Conservation (phyloP, 2,888 invertebrate species). For the Limnephilus marmoratus region DNA sequence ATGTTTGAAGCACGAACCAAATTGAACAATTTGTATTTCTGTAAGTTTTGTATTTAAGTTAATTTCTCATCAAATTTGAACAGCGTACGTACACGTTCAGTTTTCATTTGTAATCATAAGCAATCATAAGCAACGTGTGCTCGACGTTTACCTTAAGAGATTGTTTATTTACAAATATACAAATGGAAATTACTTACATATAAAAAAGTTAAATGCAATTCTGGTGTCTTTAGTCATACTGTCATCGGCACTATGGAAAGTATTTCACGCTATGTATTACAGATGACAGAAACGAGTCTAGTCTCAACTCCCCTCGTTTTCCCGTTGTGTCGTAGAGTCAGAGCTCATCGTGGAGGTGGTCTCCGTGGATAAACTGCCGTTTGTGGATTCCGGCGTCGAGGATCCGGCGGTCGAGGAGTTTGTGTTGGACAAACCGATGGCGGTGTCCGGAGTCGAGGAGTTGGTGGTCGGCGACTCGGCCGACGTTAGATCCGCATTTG, state of each 20-base stretch:
- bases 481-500: constrained; percentile 5
- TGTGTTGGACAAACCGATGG: constrained; percentile 8
- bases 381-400: constrained; percentile 29
- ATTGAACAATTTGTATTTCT: neutral
- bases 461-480: constrained; percentile 10
- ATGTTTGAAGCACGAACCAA: neutral
- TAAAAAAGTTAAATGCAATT: constrained; percentile 49
- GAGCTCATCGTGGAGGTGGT: constrained; percentile 40
- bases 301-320: constrained; percentile 47
- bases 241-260: constrained; percentile 16
- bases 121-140: neutral
- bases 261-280: constrained; percentile 34
- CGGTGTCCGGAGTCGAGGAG: constrained; percentile 35
- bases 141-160: constrained; percentile 12
- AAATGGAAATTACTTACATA: constrained; percentile 50
- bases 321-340: constrained; percentile 35
- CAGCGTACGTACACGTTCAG: neutral
- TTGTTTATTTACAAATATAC: constrained; percentile 48
- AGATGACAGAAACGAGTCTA: constrained; percentile 47
- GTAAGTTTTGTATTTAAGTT: neutral
- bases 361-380: constrained; percentile 38
- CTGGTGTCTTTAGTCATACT: constrained; percentile 36
- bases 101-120: neutral
- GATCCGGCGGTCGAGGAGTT: constrained; percentile 29
- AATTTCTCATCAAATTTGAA: neutral